These are phyloP conservation scores for Manis crassicaudata DNA, from an alignment of 2,797 vertebrate species.

Conservation along the genomic window DNA sequence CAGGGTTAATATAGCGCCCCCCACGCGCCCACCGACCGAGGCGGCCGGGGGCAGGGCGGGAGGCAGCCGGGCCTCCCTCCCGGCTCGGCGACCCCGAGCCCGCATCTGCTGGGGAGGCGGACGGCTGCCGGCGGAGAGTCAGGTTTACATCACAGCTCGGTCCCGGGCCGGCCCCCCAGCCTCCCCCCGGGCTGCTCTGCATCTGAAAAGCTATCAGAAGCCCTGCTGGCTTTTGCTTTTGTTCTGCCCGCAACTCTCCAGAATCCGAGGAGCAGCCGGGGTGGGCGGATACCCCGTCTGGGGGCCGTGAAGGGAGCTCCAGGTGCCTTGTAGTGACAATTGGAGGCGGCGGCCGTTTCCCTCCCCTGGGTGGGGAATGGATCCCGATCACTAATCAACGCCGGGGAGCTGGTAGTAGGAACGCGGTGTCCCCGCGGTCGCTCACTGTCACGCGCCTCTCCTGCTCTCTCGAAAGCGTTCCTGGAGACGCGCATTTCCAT, in stretches of 20 bases:
- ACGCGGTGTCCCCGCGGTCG: background rate
- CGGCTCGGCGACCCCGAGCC: background rate
- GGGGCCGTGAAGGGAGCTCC: background rate
- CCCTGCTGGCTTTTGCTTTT: slow-evolving; percentile 67
- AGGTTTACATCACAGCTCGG: background rate
- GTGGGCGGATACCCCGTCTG: background rate
- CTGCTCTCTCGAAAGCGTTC: slow-evolving; percentile 44
- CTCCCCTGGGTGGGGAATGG: background rate
- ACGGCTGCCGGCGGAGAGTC: background rate
- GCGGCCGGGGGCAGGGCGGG: background rate
- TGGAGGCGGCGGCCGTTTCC: background rate
- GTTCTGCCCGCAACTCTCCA: slow-evolving; percentile 58
- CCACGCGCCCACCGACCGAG: background rate
- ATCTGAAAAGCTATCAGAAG: slow-evolving; percentile 23
- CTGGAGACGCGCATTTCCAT: slow-evolving; percentile 61
- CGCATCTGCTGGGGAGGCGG: background rate
- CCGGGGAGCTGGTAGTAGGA: background rate
- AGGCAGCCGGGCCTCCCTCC: background rate
- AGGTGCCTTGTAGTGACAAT: background rate
- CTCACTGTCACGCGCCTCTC: slow-evolving; percentile 67
- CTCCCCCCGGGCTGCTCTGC: background rate
- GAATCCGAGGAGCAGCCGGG: slow-evolving; percentile 15
- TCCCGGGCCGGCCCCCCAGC: background rate
- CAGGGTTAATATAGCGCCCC: background rate
- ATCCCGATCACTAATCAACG: background rate